Evolutionary conservation across 2,113 vertebrate genomes (phyloP).

Genomic region (Serilophus lunatus): DNA sequence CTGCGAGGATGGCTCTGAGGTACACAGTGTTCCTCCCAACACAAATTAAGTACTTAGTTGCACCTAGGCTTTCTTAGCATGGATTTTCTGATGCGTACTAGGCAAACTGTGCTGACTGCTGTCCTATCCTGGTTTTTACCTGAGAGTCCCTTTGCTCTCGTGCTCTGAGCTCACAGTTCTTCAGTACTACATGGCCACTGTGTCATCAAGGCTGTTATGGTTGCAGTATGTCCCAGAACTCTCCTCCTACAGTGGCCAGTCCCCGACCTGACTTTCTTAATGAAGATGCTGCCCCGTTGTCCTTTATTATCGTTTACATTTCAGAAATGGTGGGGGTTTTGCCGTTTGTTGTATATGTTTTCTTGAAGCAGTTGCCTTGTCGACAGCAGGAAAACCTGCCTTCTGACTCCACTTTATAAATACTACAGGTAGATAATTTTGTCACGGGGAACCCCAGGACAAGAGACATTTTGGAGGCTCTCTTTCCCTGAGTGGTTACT

Average conservation of each 20-base stretch:
- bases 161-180: neutral
- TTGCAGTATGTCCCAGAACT: neutral
- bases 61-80: neutral
- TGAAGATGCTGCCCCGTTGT: neutral
- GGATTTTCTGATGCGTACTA: neutral
- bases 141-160: fast-evolving
- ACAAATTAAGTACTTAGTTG: neutral
- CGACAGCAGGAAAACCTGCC: neutral
- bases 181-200: fast-evolving
- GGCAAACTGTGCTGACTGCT: neutral
- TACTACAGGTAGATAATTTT: neutral
- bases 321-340: neutral
- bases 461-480: neutral
- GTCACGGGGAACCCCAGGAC: neutral
- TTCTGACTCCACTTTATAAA: neutral
- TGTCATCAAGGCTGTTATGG: fast-evolving
- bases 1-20: fast-evolving
- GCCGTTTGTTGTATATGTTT: neutral
- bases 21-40: neutral
- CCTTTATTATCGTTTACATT: neutral
- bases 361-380: neutral
- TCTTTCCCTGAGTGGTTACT: neutral
- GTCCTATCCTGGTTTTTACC: neutral
- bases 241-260: fast-evolving
- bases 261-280: fast-evolving